Conservation (phyloP, 2,888 invertebrate species). For the Agrochola circellaris region DNA sequence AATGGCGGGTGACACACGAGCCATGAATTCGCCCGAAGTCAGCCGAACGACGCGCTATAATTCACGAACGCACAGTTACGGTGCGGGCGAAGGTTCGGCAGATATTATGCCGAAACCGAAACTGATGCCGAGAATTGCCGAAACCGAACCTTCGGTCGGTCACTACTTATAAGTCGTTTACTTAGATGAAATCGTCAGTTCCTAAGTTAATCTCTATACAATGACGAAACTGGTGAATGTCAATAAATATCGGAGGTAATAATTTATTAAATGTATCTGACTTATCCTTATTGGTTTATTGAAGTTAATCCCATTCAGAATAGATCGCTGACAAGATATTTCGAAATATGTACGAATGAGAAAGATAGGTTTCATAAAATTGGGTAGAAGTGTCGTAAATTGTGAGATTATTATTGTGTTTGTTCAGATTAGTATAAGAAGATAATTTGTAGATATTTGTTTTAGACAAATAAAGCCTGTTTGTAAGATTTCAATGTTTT, state of each 20-base stretch:
- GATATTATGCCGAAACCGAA: too few relatives aligned
- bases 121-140: too few relatives aligned
- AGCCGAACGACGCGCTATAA: too few relatives aligned
- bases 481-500: not conserved
- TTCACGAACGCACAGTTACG: too few relatives aligned
- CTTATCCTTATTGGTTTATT: constrained; percentile 68
- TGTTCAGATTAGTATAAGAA: constrained; percentile 26
- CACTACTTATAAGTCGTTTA: constrained; percentile 53
- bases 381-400: constrained; percentile 32
- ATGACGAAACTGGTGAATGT: constrained; percentile 56
- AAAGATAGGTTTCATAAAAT: constrained; percentile 36
- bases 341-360: constrained; percentile 46
- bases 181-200: constrained; percentile 61
- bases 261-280: constrained; percentile 63
- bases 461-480: constrained; percentile 7
- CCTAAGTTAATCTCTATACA: constrained; percentile 45
- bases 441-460: constrained; percentile 33
- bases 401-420: constrained; percentile 27
- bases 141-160: too few relatives aligned
- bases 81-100: too few relatives aligned
- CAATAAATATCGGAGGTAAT: constrained; percentile 55
- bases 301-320: constrained; percentile 63
- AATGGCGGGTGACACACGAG: too few relatives aligned
- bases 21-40: too few relatives aligned
- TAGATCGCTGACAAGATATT: constrained; percentile 59